These are phyloP conservation scores for Salpingus planirostris DNA, from an alignment of 2,888 invertebrate species.

Conservation along the genomic window DNA sequence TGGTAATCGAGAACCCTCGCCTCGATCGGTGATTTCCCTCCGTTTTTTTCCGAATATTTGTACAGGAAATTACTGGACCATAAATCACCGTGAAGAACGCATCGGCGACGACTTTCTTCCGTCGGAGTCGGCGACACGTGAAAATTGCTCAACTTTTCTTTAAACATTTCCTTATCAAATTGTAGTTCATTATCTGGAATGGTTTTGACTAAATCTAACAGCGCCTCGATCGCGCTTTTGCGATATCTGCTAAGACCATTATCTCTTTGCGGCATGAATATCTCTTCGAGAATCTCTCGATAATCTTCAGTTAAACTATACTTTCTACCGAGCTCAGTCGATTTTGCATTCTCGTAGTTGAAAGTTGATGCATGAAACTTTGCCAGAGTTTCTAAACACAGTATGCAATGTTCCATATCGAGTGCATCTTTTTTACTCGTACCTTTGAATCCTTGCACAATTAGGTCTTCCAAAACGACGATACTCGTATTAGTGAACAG, in stretches of 20 bases:
- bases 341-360: constrained; percentile 41
- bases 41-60: constrained; percentile 17
- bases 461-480: constrained; percentile 29
- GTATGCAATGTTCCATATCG: constrained; percentile 43
- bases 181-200: constrained; percentile 18
- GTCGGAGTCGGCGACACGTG: too few relatives aligned
- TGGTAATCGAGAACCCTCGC: constrained; percentile 32
- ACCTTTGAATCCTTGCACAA: constrained; percentile 16
- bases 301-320: constrained; percentile 21
- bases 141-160: constrained; percentile 18
- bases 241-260: constrained; percentile 18
- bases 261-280: constrained; percentile 16
- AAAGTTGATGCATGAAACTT: constrained; percentile 47
- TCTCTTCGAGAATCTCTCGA: constrained; percentile 21
- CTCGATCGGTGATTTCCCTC: constrained; percentile 14
- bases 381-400: constrained; percentile 43
- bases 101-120: too few relatives aligned
- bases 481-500: constrained; percentile 23
- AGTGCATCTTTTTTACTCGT: constrained; percentile 33
- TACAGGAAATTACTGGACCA: constrained; percentile 34
- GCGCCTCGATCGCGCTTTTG: constrained; percentile 18
- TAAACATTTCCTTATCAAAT: constrained; percentile 17
- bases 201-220: constrained; percentile 22
- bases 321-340: constrained; percentile 13
- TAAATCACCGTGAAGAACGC: constrained; percentile 28